A percentile compares a stretch with the other conserved stretches of the same genome.
phyloP scores from a whole-genome alignment of 2,113 vertebrate species.

The Saccopteryx bilineata region DNA sequence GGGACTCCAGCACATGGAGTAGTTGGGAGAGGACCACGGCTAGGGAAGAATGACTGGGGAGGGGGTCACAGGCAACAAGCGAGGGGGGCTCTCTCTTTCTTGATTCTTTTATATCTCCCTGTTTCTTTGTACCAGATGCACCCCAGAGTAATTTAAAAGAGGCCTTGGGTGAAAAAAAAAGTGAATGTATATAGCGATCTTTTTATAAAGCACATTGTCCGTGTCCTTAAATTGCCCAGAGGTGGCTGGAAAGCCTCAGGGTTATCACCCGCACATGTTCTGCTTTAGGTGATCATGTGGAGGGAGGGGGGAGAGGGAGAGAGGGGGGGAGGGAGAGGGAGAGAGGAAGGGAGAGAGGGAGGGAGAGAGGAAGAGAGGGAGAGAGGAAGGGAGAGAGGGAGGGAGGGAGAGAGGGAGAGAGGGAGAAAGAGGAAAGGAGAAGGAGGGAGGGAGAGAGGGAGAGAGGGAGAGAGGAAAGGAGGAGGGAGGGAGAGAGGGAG shows the following conservation, averaged over 20 bases:
- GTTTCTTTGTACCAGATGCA: not conserved
- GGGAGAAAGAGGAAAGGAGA: too few relatives aligned
- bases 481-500: not conserved
- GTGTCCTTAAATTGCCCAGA: conserved; percentile 9
- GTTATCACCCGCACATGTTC: conserved; percentile 32
- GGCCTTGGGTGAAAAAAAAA: not conserved
- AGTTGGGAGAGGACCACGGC: not conserved
- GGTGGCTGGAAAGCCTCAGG: conserved; percentile 17
- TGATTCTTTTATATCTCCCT: not conserved
- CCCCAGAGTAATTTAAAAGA: not conserved
- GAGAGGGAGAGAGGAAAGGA: not conserved
- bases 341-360: not conserved
- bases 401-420: not conserved
- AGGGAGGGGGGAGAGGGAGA: not conserved
- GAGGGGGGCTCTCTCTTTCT: not conserved
- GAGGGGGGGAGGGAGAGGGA: not conserved
- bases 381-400: not conserved
- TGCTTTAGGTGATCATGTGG: conserved; percentile 61
- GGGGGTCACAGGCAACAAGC: not conserved
- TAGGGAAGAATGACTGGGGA: not conserved
- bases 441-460: not conserved
- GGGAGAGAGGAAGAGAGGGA: not conserved
- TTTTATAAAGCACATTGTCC: not conserved
- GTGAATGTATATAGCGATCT: not conserved
- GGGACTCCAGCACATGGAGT: not conserved